These are phyloP conservation scores for Sebastes iracundus DNA, from an alignment of 2,797 vertebrate genomes.

Conservation along the genomic window DNA sequence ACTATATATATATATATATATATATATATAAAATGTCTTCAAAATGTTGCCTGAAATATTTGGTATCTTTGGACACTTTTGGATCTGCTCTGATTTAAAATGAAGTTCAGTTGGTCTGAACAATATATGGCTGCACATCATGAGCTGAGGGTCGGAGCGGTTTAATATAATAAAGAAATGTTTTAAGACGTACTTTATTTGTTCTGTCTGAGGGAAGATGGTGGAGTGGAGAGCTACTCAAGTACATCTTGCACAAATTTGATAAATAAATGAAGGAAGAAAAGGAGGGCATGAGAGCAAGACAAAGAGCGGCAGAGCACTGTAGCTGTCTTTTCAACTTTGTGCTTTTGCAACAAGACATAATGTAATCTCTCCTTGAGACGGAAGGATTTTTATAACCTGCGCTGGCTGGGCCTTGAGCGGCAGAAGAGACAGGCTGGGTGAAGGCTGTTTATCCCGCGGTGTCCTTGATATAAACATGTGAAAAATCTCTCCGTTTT, in stretches of 20 bases:
- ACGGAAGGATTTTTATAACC: constrained; percentile 79
- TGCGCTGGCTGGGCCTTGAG: constrained; percentile 77
- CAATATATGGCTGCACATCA: background rate
- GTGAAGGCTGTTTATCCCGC: constrained; percentile 79
- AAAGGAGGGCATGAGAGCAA: constrained; percentile 21
- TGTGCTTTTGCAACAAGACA: constrained; percentile 77
- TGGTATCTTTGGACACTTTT: background rate
- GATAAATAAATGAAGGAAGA: constrained; percentile 48
- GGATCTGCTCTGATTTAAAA: background rate
- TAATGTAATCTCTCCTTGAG: constrained; percentile 84
- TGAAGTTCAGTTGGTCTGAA: background rate
- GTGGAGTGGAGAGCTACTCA: constrained; percentile 22
- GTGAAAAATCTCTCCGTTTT: constrained; percentile 80
- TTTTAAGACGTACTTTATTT: constrained; percentile 4
- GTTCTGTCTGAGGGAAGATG: background rate
- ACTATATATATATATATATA: background rate
- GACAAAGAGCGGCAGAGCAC: constrained; percentile 56
- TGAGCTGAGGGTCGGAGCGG: background rate
- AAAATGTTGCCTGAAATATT: background rate
- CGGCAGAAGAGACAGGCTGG: constrained; percentile 72
- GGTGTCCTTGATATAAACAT: constrained; percentile 83
- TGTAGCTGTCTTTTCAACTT: constrained; percentile 64
- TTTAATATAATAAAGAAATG: background rate
- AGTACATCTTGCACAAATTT: constrained; percentile 40
- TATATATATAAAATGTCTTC: background rate